Percentiles rank a stretch among this genome's conserved stretches.
These are phyloP conservation scores for Drosophila tristis DNA, from an alignment of 1,140 invertebrate species.

Conservation along the genomic window DNA sequence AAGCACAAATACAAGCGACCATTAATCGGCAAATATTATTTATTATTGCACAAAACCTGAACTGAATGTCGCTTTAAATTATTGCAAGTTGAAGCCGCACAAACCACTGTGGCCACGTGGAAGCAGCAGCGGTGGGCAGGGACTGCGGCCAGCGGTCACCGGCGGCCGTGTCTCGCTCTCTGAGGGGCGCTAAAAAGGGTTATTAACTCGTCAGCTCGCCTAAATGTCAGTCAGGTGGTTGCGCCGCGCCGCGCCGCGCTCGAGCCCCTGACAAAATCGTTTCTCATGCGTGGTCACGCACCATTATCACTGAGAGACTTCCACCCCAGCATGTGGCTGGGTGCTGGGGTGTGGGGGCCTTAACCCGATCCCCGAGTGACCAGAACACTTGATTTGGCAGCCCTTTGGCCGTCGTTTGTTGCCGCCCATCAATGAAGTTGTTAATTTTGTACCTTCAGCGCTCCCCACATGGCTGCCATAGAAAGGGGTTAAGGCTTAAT, in stretches of 20 bases:
- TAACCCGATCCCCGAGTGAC: constrained; percentile 1
- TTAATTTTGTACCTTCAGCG: constrained; percentile 73
- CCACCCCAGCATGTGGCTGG: neutral
- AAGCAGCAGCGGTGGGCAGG: neutral
- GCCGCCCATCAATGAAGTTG: constrained; percentile 77
- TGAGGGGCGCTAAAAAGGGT: constrained; percentile 78
- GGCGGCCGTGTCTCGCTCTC: constrained; percentile 5
- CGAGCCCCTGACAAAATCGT: constrained; percentile 74
- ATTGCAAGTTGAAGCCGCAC: too few relatives aligned
- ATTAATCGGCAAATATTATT: too few relatives aligned
- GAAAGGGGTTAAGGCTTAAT: constrained; percentile 44
- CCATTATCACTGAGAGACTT: constrained; percentile 62
- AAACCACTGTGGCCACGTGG: too few relatives aligned
- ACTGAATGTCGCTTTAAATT: too few relatives aligned
- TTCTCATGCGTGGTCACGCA: constrained; percentile 84
- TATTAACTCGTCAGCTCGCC: constrained; percentile 83
- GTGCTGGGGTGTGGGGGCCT: neutral
- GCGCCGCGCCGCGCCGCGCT: constrained; percentile 25
- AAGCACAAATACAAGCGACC: too few relatives aligned
- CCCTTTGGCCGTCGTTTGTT: constrained; percentile 41
- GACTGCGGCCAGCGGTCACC: constrained; percentile 12
- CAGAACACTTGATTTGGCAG: constrained; percentile 63
- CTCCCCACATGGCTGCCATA: neutral
- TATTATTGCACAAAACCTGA: too few relatives aligned
- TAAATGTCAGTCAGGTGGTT: constrained; percentile 78